Evolutionary conservation across 2,797 vertebrate genomes (phyloP).

Genomic region (Meriones psammophilus): DNA sequence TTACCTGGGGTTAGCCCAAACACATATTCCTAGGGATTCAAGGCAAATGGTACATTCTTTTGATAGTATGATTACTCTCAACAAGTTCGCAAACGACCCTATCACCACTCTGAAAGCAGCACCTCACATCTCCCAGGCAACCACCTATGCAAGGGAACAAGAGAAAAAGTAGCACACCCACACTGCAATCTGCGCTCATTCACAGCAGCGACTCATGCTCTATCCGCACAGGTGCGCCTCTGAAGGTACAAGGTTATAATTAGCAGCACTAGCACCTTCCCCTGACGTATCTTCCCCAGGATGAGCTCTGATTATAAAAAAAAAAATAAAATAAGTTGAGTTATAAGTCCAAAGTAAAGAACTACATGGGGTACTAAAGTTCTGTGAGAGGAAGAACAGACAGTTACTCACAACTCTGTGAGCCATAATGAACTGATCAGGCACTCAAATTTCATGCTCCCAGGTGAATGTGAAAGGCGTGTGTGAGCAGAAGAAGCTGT

Average conservation of each 20-base stretch:
- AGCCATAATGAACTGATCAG: constrained; percentile 59
- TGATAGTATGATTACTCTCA: constrained; percentile 84
- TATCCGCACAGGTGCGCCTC: constrained; percentile 70
- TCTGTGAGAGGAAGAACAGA: constrained; percentile 52
- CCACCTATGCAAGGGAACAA: constrained; percentile 66
- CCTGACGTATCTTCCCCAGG: constrained; percentile 40
- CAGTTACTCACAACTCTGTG: constrained; percentile 53
- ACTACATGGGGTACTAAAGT: constrained; percentile 39
- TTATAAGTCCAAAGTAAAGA: constrained; percentile 64
- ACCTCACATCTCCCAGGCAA: constrained; percentile 69
- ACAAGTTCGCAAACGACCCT: constrained; percentile 72
- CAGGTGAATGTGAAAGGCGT: constrained; percentile 48
- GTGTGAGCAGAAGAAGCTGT: constrained; percentile 57
- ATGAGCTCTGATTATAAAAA: constrained; percentile 57
- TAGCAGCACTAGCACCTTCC: constrained; percentile 62
- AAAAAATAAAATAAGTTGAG: constrained; percentile 9
- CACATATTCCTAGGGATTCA: neutral
- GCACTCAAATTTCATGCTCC: constrained; percentile 1
- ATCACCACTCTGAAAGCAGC: constrained; percentile 81
- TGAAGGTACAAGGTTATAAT: constrained; percentile 66
- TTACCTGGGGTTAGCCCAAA: constrained; percentile 31
- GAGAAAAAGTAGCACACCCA: neutral
- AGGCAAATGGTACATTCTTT: constrained; percentile 44
- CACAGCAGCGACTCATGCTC: neutral
- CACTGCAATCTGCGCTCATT: constrained; percentile 60